Conservation (phyloP, 2,888 invertebrate genomes). For the Drosophila demipolita region DNA sequence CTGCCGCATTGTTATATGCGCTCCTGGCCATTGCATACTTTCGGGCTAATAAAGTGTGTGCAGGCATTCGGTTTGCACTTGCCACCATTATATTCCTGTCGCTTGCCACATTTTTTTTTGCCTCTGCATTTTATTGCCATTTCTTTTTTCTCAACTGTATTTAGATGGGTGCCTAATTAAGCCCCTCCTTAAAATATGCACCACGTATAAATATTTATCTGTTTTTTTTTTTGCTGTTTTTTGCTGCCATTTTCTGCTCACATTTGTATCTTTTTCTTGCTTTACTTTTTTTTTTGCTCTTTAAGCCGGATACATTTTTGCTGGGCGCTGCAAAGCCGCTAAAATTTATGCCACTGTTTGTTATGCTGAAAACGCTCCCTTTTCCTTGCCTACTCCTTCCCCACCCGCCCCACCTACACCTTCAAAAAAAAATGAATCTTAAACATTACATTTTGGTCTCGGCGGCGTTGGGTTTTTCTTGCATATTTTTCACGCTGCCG, state of each 20-base stretch:
- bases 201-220: background rate
- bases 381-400: background rate
- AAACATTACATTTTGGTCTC: slow-evolving; percentile 63
- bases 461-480: slow-evolving; percentile 50
- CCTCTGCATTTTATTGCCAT: slow-evolving; percentile 13
- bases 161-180: slow-evolving; percentile 63
- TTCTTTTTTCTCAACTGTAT: background rate
- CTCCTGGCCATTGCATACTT: slow-evolving; percentile 63
- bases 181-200: slow-evolving; percentile 16
- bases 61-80: slow-evolving; percentile 29
- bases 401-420: slow-evolving; percentile 1
- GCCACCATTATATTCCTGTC: background rate
- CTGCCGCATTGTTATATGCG: slow-evolving; percentile 47
- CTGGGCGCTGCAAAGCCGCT: slow-evolving; percentile 32
- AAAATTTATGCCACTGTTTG: slow-evolving; percentile 65
- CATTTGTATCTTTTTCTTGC: slow-evolving; percentile 41
- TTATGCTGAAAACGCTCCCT: slow-evolving; percentile 17
- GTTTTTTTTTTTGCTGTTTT: too few relatives aligned
- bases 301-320: slow-evolving; percentile 62
- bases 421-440: slow-evolving; percentile 58
- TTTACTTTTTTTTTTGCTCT: slow-evolving; percentile 27
- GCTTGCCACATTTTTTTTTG: slow-evolving; percentile 11
- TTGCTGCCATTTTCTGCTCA: background rate
- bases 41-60: slow-evolving; percentile 62
- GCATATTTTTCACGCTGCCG: slow-evolving; percentile 77